A percentile compares a stretch with the other conserved stretches of the same genome.
These are phyloP conservation scores for Recurvirostra avosetta DNA, from an alignment of 2,113 vertebrate species.

Conservation along the genomic window DNA sequence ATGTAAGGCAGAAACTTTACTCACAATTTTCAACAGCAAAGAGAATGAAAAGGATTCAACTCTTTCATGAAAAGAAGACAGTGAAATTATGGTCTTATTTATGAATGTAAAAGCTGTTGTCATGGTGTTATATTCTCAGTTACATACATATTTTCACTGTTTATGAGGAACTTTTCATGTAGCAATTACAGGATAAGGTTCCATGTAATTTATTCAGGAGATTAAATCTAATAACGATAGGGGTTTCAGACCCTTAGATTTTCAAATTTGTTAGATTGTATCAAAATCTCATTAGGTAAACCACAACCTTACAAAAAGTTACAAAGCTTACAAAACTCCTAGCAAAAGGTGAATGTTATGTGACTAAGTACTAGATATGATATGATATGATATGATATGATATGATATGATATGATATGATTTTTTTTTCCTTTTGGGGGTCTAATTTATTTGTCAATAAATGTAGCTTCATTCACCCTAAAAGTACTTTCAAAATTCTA, in stretches of 20 bases:
- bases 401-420: not conserved
- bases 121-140: not conserved
- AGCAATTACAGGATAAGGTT: not conserved
- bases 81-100: not conserved
- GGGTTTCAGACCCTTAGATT: not conserved
- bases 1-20: not conserved
- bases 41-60: not conserved
- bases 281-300: not conserved
- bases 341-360: not conserved
- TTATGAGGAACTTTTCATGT: not conserved
- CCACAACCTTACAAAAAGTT: not conserved
- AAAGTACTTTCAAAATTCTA: not conserved
- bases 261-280: not conserved
- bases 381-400: not conserved
- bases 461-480: not conserved
- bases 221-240: not conserved
- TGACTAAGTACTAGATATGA: not conserved
- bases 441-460: not conserved
- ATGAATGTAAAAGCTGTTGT: not conserved
- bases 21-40: not conserved
- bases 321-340: not conserved
- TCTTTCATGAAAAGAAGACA: not conserved
- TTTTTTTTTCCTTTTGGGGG: not conserved
- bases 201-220: not conserved
- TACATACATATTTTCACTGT: not conserved